Base-by-base conservation (phyloP, 2,113 vertebrate genomes). In the Mastomys coucha region DNA sequence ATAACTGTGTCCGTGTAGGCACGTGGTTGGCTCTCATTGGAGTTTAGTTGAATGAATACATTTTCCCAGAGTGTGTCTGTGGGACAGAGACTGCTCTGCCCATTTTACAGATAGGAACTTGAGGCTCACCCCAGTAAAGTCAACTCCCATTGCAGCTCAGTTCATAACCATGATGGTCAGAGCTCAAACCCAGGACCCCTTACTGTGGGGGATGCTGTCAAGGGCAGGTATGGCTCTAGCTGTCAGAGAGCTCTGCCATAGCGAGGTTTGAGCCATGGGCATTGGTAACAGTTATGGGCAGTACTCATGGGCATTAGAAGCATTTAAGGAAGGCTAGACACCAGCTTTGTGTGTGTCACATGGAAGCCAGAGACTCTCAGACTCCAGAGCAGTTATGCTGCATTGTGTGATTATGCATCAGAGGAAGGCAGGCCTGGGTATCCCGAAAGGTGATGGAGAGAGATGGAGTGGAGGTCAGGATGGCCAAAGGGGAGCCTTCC, bases 261-360 rank as follows among this genome's bases (percentile, higher is more conserved):
- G 63, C 60, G 45, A 49, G 51, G 39, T 45, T 31, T 58, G 65
- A 58, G 81, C 2, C 17, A 42, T 0, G 69, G 73, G 28, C 5
- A 56, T 0, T 20, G 4, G 56, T 84, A 39, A 20, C 26, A 67
- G 22, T 53, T 53, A 26, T 0, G 0, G n/a, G 67, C 31, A 63
- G 89, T 31, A 10, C 58, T 45, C 65, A 4, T 4, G 17, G 28
- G 0, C 8, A 16, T 28, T 31, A 84, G 51, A 36, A 69, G 2
- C 51, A 42, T 36, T 67, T 86, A n/a, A 88, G 69, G 92, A 91
- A 31, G 58, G 60, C 0, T 9, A 9, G 76, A 12, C 19, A 2
- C 58, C 26, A 51, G n/a, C 28, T 60, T 76, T 28, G 58, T 2
- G 26, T 28, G 2, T 65, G 45, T 84, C 56, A 70, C 56, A 7